Conservation (phyloP, 2,797 vertebrate species). For the Eulemur albifrons region DNA sequence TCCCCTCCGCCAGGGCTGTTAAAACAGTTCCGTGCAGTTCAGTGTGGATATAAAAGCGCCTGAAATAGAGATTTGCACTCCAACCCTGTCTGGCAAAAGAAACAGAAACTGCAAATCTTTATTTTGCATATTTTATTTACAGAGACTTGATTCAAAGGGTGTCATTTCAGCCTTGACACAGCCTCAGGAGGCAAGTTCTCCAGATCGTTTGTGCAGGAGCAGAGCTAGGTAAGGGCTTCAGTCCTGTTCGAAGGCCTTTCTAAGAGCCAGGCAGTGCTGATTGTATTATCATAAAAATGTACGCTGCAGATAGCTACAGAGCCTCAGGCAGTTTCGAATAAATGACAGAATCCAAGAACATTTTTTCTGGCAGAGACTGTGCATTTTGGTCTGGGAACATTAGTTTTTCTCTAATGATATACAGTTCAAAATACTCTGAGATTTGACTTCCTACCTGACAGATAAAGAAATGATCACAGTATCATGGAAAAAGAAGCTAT, state of each 20-base stretch:
- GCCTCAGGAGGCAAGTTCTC: not conserved
- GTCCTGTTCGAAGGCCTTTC: not conserved
- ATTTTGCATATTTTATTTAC: not conserved
- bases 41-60: not conserved
- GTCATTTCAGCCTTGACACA: not conserved
- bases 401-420: not conserved
- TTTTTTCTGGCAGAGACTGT: not conserved
- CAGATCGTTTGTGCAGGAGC: not conserved
- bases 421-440: not conserved
- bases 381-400: not conserved
- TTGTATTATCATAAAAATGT: not conserved
- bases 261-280: not conserved
- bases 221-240: not conserved
- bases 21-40: not conserved
- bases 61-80: not conserved
- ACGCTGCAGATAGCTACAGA: not conserved
- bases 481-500: not conserved
- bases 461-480: not conserved
- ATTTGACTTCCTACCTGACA: not conserved
- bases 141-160: not conserved
- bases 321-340: not conserved
- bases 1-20: not conserved
- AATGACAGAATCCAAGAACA: not conserved
- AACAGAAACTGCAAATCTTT: not conserved
- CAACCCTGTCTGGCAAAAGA: slow-evolving; percentile 32